Base-by-base conservation (phyloP, 2,113 vertebrate genomes). In the Carassius auratus region DNA sequence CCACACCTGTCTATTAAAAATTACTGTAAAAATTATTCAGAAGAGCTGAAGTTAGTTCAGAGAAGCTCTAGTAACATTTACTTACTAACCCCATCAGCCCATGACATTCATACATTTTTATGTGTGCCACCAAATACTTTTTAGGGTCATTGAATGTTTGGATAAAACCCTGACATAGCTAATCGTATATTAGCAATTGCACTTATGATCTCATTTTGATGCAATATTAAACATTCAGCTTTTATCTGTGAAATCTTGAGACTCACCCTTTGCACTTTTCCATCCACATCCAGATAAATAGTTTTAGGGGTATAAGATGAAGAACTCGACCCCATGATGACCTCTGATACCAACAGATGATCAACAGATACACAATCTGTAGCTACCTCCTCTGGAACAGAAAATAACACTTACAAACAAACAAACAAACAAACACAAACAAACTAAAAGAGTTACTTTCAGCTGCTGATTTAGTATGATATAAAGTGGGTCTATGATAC, bases 231-330 rank as follows among this genome's bases (percentile, higher is more conserved):
- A 17, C 64, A 15, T 21, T 9, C 57, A 61, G 57, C 50, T 19
- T 57, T 55, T 57, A 7, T 57, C 4, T 77, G 36, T 21, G 3
- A 62, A 80, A 68, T 52, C n/a, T 36, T 69, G 30, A 42, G 23
- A 87, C 87, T 87, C 76, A 90, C 91, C 85, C 88, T 90, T 69
- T 89, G 91, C 50, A 90, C 64, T 38, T 89, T 89, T 10, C 89
- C 90, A 38, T 92, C 89, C 38, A 90, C 90, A 5, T 91, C 87
- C 76, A 92, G 84, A 85, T 92, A 90, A 82, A 92, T 64, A 2
- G 90, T 87, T 84, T 88, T 91, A 21, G 90, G 89, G 15, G 87
- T 62, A 33, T 92, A 89, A 15, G 89, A 89, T 2, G 91, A 91
- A 15, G 90, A 91, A 38, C 89, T 89, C 6, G 91, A 90, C 17